Base-by-base conservation (phyloP, 2,888 invertebrate genomes). In the Pseudeuparius sepicola region DNA sequence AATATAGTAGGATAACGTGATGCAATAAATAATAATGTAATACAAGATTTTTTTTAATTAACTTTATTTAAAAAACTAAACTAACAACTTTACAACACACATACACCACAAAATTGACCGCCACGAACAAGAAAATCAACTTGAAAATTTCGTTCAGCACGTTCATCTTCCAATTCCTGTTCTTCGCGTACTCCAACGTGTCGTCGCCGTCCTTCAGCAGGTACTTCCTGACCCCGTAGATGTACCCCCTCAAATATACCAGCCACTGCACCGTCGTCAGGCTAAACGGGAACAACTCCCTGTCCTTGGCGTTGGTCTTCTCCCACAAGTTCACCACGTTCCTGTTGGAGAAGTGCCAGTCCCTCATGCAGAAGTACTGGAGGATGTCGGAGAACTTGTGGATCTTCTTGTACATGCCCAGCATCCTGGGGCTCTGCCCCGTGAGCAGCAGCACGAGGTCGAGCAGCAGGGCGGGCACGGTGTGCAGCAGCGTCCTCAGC, bases 171-270 rank as follows among this genome's bases (percentile, higher is more conserved):
- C 33, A 29, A 12, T 37, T 26, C 33, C 38, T 44, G 16, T 25
- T 33, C 33, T 34, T 47, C 3, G 52, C 49, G 2, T 24, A 26
- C 3, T 48, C 46, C 28, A 86, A 57, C 6, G 75, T 77, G 36
- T 70, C 70, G n/a, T 78, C 68, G 40, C 75, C 71, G 44, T 92
- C 88, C 53, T 87, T 87, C 47, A 85, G 71, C 33, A 90, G 58
- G 56, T 79, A 83, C 32, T 71, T 60, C 36, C 88, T 67, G 33
- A 86, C 70, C 3, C 92, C 92, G 29, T 64, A 64, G 17, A 85
- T 62, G 53, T 86, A 84, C 24, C 67, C 66, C 34, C 69, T 66
- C 52, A 83, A 73, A 50, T 80, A 87, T 2, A 64, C 56, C 12
- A 68, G 57, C 90, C 90, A 92, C 48, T 79, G 63, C n/a, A 90